Conservation (phyloP, 2,888 invertebrate genomes). For the Toxonevra muliebris region DNA sequence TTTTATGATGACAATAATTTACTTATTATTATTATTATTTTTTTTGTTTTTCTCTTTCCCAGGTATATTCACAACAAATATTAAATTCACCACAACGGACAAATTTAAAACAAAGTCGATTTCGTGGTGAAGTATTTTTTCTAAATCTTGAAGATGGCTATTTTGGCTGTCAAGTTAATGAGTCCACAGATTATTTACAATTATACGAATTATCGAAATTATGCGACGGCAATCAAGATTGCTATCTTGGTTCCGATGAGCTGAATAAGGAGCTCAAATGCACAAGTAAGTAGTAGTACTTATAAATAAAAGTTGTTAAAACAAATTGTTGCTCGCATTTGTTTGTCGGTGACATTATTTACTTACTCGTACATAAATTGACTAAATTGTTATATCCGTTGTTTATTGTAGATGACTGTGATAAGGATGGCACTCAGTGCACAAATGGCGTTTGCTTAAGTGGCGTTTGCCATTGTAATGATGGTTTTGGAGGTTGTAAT, state of each 20-base stretch:
- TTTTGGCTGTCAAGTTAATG: constrained; percentile 97
- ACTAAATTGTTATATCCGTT: constrained; percentile 33
- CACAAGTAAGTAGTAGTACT: constrained; percentile 76
- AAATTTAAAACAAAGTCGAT: constrained; percentile 66
- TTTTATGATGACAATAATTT: constrained; percentile 15
- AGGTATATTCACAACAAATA: constrained; percentile 72
- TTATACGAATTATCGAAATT: constrained; percentile 93
- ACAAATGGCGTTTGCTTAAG: constrained; percentile 93
- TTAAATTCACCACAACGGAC: constrained; percentile 73
- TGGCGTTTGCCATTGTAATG: constrained; percentile 94
- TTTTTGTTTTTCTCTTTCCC: constrained; percentile 32
- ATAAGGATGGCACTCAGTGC: constrained; percentile 89
- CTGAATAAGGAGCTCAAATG: constrained; percentile 89
- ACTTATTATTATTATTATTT: constrained; percentile 28
- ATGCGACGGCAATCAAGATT: constrained; percentile 90
- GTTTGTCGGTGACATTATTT: not conserved
- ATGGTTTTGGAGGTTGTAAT: constrained; percentile 93
- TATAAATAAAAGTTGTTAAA: constrained; percentile 2
- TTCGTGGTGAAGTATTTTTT: constrained; percentile 93
- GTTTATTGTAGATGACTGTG: constrained; percentile 80
- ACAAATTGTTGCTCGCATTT: not conserved
- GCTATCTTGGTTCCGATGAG: constrained; percentile 93
- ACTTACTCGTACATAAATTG: not conserved
- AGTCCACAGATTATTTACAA: constrained; percentile 93
- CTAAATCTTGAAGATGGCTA: constrained; percentile 97